Evolutionary conservation across 2,888 invertebrate species (phyloP).

Genomic region (Latrodectus hesperus): DNA sequence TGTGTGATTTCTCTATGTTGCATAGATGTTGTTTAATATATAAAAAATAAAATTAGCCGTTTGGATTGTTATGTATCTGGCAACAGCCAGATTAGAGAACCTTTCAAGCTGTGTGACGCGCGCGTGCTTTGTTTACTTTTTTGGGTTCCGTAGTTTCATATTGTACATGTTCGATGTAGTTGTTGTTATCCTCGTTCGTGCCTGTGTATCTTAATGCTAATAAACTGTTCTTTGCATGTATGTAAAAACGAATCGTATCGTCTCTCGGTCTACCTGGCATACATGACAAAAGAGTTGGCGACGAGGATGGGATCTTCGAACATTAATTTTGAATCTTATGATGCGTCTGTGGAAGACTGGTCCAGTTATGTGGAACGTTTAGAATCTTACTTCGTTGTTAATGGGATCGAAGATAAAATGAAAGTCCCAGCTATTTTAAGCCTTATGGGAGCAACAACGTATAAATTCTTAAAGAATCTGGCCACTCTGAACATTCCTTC

Average conservation of each 20-base stretch:
- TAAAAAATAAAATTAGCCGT: no score
- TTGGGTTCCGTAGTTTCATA: slow-evolving; percentile 22
- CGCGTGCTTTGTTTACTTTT: slow-evolving; percentile 34
- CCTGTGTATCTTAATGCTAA: no score
- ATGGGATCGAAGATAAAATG: slow-evolving; percentile 49
- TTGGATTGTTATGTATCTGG: slow-evolving; percentile 34
- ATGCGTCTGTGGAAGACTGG: slow-evolving; percentile 49
- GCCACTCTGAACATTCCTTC: slow-evolving; percentile 46
- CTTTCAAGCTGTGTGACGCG: slow-evolving; percentile 35
- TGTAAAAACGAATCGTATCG: slow-evolving; percentile 35
- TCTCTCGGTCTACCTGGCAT: slow-evolving; percentile 41
- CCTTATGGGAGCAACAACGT: slow-evolving; percentile 50
- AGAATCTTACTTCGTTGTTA: slow-evolving; percentile 51
- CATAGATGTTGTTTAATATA: no score
- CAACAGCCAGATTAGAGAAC: slow-evolving; percentile 38
- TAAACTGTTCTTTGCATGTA: no score
- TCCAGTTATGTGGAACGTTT: slow-evolving; percentile 43
- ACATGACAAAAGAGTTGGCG: slow-evolving; percentile 42
- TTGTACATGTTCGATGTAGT: no score
- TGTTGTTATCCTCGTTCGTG: no score
- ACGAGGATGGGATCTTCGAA: slow-evolving; percentile 52
- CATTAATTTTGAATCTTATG: slow-evolving; percentile 56
- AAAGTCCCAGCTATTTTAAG: slow-evolving; percentile 50
- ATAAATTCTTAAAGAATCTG: slow-evolving; percentile 50
- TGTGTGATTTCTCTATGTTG: no score